These are phyloP conservation scores for Orthosia gothica DNA, from an alignment of 2,888 invertebrate species.

Conservation along the genomic window DNA sequence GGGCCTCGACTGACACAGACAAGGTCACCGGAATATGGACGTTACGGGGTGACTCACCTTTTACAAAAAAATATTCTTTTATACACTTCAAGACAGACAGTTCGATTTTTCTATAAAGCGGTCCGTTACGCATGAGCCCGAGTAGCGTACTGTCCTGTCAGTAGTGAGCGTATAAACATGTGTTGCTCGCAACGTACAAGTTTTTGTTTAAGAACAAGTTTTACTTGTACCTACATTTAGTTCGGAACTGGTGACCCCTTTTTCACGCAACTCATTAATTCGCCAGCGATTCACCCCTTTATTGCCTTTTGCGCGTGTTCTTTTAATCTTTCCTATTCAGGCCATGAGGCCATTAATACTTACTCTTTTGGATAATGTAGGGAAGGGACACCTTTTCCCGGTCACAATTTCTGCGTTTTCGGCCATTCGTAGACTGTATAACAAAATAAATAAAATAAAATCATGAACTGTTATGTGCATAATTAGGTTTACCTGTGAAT, in stretches of 20 bases:
- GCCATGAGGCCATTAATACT: neutral
- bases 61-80: slow-evolving; percentile 46
- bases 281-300: slow-evolving; percentile 8
- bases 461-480: too few relatives aligned
- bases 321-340: neutral
- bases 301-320: neutral
- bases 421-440: neutral
- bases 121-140: slow-evolving; percentile 45
- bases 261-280: slow-evolving; percentile 7
- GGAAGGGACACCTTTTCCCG: neutral
- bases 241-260: slow-evolving; percentile 26
- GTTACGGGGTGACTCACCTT: slow-evolving; percentile 72
- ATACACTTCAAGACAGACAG: slow-evolving; percentile 20
- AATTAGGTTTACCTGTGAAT: too few relatives aligned
- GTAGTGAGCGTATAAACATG: neutral
- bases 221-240: neutral
- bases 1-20: slow-evolving; percentile 72
- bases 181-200: slow-evolving; percentile 4
- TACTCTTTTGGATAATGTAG: too few relatives aligned
- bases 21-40: slow-evolving; percentile 75
- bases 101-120: slow-evolving; percentile 44
- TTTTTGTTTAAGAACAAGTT: slow-evolving; percentile 44
- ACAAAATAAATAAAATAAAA: neutral
- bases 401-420: neutral
- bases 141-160: slow-evolving; percentile 40